Evolutionary conservation across 2,888 invertebrate genomes (phyloP), one percentile per base, ranked within the genome.

Genomic region (Philopedon plagiatum): DNA sequence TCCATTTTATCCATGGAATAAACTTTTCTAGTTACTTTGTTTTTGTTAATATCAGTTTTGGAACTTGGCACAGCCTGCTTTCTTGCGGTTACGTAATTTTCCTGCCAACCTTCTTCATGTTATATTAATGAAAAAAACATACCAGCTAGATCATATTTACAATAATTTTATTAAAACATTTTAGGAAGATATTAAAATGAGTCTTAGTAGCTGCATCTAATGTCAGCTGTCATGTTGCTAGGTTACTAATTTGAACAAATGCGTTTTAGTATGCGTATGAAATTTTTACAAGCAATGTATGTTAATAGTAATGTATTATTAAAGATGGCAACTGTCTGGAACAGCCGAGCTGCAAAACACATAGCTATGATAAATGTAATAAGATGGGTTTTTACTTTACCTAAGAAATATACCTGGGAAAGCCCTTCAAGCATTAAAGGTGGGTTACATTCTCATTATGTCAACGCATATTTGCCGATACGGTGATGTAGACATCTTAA

Each of bases 401-500:
- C n/a, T n/a, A n/a, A 29, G 26, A 44, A 60, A 60, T 60, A 71
- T 39, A 21, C 37, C 41, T 41, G 19, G 32, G 46, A 32, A 34
- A 63, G 26, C 64, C 70, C 61, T 54, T 60, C 54, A 65, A 51
- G 65, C 61, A 65, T 71, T 61, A 71, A 61, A 49, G 61, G 37
- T 58, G 15, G 15, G 61, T 61, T 56, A 68, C 61, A 68, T 68
- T 68, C 54, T 44, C 61, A 58, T 70, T 56, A 57, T 29, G 61
- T 71, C 65, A 65, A 64, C 70, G 58, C 64, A 49, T 56, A 70
- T 64, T 70, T 70, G 64, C 70, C 71, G 65, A 65, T 66, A 56
- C 56, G 49, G 57, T 56, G 44, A 57, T 71, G 66, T 61, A 71
- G 66, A 66, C 62, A 71, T 62, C 66, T 46, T 66, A 71, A 71